Evolutionary conservation across 1,140 invertebrate genomes (phyloP), one percentile per base, ranked within the genome.

Genomic region (Hypothenemus hampei): DNA sequence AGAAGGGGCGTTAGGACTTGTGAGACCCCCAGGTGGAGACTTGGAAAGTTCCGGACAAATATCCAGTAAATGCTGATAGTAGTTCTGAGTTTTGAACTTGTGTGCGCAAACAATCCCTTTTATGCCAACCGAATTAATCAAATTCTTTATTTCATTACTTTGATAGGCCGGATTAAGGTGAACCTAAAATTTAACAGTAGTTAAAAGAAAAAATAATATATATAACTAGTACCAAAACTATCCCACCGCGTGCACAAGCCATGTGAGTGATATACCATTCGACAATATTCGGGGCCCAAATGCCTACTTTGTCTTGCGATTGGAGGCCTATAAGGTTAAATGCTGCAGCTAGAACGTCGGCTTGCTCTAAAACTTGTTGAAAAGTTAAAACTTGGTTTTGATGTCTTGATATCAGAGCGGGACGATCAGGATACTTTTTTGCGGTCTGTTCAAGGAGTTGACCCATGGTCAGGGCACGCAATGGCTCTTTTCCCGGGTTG

Each of bases 251-350:
- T 0, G 85, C 82, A 3, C 87, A 83, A 1, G 86, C 93, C 58
- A 91, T 75, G 61, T 86, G 79, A 0, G 82, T 76, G 0, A 95
- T 64, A 3, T 88, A 75, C 93, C 93, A 98, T 64, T 90, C 84
- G 4, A 83, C 66, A 18, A 78, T 77, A 72, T 97, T 98, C 0
- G 93, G 91, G 0, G 85, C 83, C 88, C 90, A 97, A 10, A 98
- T 76, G 0, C 87, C 94, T 2, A 99, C 62, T 5, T 87, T 70
- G 65, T 98, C 94, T 0, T 91, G 92, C 41, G 74, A 79, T 53
- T 83, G 66, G 7, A 97, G 68, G 0, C 93, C 93, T 8, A 94
- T 65, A 19, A 79, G 79, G 29, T 83, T 68, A 0, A 98, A 74
- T 1, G 90, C 89, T 11, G 86, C 85, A 2, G 91, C 93, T 1